Percentiles rank a stretch among this genome's conserved stretches.
These are phyloP conservation scores for Drosophila parthenogenetica DNA, from an alignment of 2,888 invertebrate species.

Conservation along the genomic window DNA sequence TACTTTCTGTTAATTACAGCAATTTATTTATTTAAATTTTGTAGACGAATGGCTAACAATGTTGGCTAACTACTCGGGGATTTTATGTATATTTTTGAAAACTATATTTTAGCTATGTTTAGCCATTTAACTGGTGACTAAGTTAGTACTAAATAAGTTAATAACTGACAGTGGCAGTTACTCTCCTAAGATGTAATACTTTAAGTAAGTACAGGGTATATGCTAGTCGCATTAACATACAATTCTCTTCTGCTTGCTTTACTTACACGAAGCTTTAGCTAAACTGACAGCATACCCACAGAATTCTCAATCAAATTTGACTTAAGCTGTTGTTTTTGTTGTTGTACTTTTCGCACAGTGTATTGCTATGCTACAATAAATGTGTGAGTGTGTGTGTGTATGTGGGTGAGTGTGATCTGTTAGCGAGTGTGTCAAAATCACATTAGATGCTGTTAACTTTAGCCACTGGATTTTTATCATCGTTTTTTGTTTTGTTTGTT, in stretches of 20 bases:
- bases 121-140: too few species aligned
- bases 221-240: not conserved
- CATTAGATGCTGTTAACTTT: slow-evolving; percentile 79
- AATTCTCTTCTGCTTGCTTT: not conserved
- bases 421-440: slow-evolving; percentile 75
- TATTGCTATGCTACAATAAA: not conserved
- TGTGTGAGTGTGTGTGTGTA: slow-evolving; percentile 1
- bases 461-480: slow-evolving; percentile 40
- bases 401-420: slow-evolving; percentile 30
- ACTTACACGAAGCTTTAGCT: slow-evolving; percentile 6
- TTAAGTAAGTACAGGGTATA: not conserved
- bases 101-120: too few species aligned
- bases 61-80: too few species aligned
- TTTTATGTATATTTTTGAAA: too few species aligned
- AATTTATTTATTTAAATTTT: not conserved
- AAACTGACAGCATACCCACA: slow-evolving; percentile 11
- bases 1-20: not conserved
- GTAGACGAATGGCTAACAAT: too few species aligned
- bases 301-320: slow-evolving; percentile 17
- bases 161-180: too few species aligned
- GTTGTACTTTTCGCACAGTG: slow-evolving; percentile 18
- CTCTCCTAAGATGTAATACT: too few species aligned
- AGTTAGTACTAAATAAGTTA: too few species aligned
- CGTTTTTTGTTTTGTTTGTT: slow-evolving; percentile 44
- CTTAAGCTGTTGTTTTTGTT: slow-evolving; percentile 19